Evolutionary conservation across 2,113 vertebrate species (phyloP).

Genomic region (Onychostoma macrolepis): DNA sequence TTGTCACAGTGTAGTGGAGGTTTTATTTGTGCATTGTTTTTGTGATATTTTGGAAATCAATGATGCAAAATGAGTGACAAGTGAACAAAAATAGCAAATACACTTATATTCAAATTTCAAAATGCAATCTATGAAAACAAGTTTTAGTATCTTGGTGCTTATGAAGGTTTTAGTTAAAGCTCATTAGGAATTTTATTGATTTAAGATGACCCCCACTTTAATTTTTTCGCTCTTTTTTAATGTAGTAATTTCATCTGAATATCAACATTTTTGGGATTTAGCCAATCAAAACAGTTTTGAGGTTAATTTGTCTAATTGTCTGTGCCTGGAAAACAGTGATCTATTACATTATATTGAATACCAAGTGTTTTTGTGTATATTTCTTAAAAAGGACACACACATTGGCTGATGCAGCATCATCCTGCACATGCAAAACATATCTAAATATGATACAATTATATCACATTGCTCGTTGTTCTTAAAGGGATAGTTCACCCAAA

Average conservation of each 20-base stretch:
- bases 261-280: background rate
- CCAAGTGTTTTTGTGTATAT: background rate
- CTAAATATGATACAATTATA: background rate
- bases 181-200: background rate
- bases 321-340: background rate
- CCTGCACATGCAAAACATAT: background rate
- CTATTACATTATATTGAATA: background rate
- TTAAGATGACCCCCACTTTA: background rate
- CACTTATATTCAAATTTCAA: background rate
- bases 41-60: background rate
- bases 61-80: background rate
- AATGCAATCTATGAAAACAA: background rate
- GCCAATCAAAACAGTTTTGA: background rate
- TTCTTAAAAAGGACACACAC: background rate
- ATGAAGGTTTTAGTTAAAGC: background rate
- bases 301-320: background rate
- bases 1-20: background rate
- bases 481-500: no score
- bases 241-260: no score
- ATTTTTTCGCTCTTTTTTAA: background rate
- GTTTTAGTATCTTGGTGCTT: background rate
- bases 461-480: background rate
- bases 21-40: constrained; percentile 2
- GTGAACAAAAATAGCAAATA: background rate
- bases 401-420: no score